phyloP scores from a whole-genome alignment of 2,888 invertebrate species.

The Polia nebulosa region DNA sequence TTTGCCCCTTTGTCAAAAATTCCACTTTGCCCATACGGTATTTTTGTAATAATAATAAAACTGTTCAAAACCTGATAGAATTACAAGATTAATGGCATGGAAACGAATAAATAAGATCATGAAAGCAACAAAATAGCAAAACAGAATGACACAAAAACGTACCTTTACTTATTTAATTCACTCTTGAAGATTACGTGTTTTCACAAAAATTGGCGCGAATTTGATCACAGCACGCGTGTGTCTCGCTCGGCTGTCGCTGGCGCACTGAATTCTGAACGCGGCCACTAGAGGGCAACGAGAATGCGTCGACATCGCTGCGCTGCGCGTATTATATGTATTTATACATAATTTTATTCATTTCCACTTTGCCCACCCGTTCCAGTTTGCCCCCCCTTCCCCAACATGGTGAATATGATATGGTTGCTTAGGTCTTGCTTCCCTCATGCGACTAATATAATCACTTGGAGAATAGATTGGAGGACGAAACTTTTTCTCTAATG shows the following conservation, averaged over 20 bases:
- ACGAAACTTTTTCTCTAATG: conserved; percentile 13
- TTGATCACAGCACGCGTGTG: neutral
- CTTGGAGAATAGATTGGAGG: neutral
- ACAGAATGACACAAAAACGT: neutral
- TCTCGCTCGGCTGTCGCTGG: neutral
- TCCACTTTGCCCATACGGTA: neutral
- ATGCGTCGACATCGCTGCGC: too few relatives aligned
- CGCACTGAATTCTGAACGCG: too few relatives aligned
- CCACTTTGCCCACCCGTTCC: neutral
- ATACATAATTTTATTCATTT: too few relatives aligned
- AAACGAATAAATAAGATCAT: neutral
- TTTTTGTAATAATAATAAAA: conserved; percentile 8
- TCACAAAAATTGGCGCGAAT: neutral
- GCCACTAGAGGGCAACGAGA: too few relatives aligned
- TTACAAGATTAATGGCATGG: conserved; percentile 1
- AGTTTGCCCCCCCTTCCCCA: too few relatives aligned
- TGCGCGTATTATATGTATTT: too few relatives aligned
- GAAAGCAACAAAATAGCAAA: neutral
- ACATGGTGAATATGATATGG: conserved; percentile 1
- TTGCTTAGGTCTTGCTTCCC: conserved; percentile 6
- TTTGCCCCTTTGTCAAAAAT: neutral
- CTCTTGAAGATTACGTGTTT: neutral
- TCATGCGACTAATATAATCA: conserved; percentile 8
- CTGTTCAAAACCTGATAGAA: conserved; percentile 1
- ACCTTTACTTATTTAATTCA: too few relatives aligned